Conservation (phyloP, 2,797 vertebrate genomes). For the Lepilemur septentrionalis region DNA sequence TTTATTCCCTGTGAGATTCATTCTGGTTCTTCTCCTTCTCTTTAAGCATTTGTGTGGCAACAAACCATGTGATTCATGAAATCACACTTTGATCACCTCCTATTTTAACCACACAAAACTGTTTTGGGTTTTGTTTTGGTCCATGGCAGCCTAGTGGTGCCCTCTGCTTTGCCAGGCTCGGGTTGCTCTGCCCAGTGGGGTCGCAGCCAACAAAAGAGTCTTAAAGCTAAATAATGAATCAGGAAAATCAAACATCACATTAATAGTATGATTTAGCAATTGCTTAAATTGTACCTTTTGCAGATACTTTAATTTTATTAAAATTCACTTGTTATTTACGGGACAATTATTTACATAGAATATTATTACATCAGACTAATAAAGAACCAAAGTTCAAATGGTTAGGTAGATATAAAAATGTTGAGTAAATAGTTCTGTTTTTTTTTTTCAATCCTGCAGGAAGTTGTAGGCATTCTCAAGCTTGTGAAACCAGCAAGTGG, state of each 20-base stretch:
- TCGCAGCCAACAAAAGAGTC: neutral
- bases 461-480: neutral
- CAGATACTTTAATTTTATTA: slow-evolving; percentile 30
- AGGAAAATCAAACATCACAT: neutral
- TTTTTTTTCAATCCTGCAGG: neutral
- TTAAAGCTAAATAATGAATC: slow-evolving; percentile 35
- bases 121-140: neutral
- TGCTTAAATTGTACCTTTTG: slow-evolving; percentile 9
- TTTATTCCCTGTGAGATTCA: neutral
- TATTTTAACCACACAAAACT: neutral
- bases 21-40: neutral
- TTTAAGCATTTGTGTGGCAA: neutral
- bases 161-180: neutral
- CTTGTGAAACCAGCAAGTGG: neutral
- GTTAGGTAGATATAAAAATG: slow-evolving; percentile 23
- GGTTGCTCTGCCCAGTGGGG: neutral
- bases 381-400: neutral
- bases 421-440: neutral
- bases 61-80: neutral
- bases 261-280: neutral
- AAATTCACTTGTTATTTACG: slow-evolving; percentile 23
- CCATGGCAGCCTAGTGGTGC: neutral
- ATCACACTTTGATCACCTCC: neutral
- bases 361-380: neutral
- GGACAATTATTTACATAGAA: slow-evolving; percentile 5